phyloP scores from a whole-genome alignment of 1,140 invertebrate species.

The Chrysopa pallens region DNA sequence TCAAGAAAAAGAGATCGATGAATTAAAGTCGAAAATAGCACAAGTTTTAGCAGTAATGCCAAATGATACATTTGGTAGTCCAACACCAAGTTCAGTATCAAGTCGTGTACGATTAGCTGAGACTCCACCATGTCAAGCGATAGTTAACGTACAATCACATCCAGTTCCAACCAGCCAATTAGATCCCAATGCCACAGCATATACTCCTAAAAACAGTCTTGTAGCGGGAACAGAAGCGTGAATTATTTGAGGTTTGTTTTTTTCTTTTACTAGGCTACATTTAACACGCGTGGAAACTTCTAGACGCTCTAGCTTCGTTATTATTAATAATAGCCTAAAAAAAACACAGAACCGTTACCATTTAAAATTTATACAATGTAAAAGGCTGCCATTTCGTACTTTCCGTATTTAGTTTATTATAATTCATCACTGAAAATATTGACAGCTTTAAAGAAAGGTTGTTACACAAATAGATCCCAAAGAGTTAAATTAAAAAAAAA shows the following conservation, averaged over 20 bases:
- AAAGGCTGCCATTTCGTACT: no score
- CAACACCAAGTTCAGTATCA: constrained; percentile 6
- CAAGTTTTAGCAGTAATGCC: constrained; percentile 87
- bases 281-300: no score
- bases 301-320: no score
- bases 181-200: constrained; percentile 82
- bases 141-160: constrained; percentile 13
- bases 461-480: no score
- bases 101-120: constrained; percentile 34
- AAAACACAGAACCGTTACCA: no score
- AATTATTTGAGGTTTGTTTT: constrained; percentile 4
- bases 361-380: no score
- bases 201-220: constrained; percentile 58
- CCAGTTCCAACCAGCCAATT: constrained; percentile 39
- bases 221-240: constrained; percentile 37
- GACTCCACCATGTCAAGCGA: constrained; percentile 9
- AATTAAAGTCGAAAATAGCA: constrained; percentile 76
- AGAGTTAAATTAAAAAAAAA: no score
- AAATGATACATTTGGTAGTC: constrained; percentile 39
- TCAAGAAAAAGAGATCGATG: constrained; percentile 80
- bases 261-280: constrained; percentile 4
- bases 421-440: no score
- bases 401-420: no score
- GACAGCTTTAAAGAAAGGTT: no score
- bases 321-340: no score